Evolutionary conservation across 2,113 vertebrate genomes (phyloP).

Genomic region (Numida meleagris): DNA sequence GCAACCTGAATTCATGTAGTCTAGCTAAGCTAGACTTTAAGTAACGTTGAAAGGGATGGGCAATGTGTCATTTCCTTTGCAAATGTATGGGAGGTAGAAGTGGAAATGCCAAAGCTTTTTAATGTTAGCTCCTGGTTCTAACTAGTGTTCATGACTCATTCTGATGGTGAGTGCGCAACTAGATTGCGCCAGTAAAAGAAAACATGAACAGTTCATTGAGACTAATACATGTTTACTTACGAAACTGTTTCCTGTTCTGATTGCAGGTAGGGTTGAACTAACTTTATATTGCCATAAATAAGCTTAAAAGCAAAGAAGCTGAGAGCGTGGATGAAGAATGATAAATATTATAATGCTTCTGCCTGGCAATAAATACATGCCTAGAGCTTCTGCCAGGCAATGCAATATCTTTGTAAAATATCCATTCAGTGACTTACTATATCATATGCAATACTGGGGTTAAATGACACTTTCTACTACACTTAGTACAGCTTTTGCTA

Average conservation of each 20-base stretch:
- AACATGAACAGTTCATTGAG: slow-evolving; percentile 1
- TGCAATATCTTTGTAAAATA: neutral
- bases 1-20: neutral
- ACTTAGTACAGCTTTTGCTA: neutral
- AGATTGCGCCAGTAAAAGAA: neutral
- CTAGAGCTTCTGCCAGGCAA: neutral
- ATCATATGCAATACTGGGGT: neutral
- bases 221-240: neutral
- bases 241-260: slow-evolving; percentile 21
- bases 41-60: neutral
- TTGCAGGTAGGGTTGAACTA: neutral
- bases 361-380: neutral
- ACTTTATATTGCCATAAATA: neutral
- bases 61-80: neutral
- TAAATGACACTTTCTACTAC: neutral
- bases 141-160: slow-evolving; percentile 11
- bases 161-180: neutral
- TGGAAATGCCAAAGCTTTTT: slow-evolving; percentile 41
- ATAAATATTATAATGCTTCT: neutral
- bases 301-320: neutral
- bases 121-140: slow-evolving; percentile 19
- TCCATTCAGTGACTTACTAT: neutral
- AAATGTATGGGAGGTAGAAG: neutral
- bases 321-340: neutral
- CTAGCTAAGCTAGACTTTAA: neutral